Evolutionary conservation across 1,140 invertebrate genomes (phyloP).

Genomic region (Euborellia annulipes): DNA sequence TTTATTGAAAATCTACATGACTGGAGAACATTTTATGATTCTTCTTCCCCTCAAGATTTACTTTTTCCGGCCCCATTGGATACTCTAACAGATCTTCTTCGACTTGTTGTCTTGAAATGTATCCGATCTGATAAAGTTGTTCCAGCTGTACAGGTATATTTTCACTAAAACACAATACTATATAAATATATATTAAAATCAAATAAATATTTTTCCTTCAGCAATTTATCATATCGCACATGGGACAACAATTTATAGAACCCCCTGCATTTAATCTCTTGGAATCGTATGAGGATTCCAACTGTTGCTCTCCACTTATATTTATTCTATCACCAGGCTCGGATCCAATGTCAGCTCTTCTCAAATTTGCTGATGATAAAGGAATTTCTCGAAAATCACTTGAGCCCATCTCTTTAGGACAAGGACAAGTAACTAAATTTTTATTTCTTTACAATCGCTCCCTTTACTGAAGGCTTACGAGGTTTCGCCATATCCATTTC

Average conservation of each 20-base stretch:
- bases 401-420: constrained; percentile 78
- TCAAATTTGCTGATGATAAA: constrained; percentile 68
- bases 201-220: constrained; percentile 23
- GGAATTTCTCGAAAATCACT: constrained; percentile 53
- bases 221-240: constrained; percentile 53
- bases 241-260: constrained; percentile 68
- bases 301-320: constrained; percentile 64
- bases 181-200: not conserved
- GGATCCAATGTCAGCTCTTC: constrained; percentile 73
- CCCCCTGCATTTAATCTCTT: constrained; percentile 79
- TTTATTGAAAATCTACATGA: constrained; percentile 34
- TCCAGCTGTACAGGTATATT: constrained; percentile 40
- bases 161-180: not conserved
- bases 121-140: constrained; percentile 75
- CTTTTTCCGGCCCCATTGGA: constrained; percentile 53
- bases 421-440: constrained; percentile 50
- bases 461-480: not conserved
- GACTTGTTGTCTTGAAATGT: constrained; percentile 61
- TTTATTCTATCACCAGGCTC: constrained; percentile 82
- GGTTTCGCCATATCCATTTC: too few species aligned
- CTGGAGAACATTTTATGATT: constrained; percentile 67
- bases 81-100: constrained; percentile 33
- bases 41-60: constrained; percentile 46
- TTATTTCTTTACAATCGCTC: not conserved
- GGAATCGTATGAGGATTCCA: constrained; percentile 72